Percentiles rank a stretch among this genome's conserved stretches.
Evolutionary conservation across 92 coral and sea anemone species (phyloP).

Genomic region (Zoanthus sansibaricus): DNA sequence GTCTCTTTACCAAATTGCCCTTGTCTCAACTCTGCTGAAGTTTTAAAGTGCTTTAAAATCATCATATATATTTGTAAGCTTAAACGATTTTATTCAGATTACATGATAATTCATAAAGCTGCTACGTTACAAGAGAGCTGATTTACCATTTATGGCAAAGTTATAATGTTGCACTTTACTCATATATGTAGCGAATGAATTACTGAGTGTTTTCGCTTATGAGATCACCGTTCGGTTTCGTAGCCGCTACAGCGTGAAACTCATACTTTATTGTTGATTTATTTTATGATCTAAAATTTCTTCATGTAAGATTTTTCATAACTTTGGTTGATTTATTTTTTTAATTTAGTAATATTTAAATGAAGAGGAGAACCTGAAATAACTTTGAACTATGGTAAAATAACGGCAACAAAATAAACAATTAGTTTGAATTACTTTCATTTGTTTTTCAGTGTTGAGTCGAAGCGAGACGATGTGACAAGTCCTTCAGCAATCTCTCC

Average conservation of each 20-base stretch:
- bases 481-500: constrained; percentile 23
- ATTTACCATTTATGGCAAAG: neutral
- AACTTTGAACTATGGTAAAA: neutral
- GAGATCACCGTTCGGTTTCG: neutral
- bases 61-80: neutral
- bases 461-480: constrained; percentile 19
- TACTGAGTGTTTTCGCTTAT: neutral
- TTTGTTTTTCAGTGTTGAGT: constrained; percentile 18
- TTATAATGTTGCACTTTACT: neutral
- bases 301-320: neutral
- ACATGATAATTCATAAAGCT: neutral
- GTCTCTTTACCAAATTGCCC: neutral
- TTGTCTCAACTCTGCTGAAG: neutral
- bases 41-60: neutral
- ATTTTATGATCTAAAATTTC: neutral
- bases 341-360: neutral
- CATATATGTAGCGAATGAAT: neutral
- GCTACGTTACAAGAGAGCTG: neutral
- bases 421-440: neutral
- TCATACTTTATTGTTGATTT: neutral
- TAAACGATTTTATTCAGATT: neutral
- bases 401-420: neutral
- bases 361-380: neutral
- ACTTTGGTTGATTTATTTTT: neutral
- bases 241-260: neutral